Evolutionary conservation across 1,140 invertebrate species (phyloP).

Genomic region (Eubasilissa regina): DNA sequence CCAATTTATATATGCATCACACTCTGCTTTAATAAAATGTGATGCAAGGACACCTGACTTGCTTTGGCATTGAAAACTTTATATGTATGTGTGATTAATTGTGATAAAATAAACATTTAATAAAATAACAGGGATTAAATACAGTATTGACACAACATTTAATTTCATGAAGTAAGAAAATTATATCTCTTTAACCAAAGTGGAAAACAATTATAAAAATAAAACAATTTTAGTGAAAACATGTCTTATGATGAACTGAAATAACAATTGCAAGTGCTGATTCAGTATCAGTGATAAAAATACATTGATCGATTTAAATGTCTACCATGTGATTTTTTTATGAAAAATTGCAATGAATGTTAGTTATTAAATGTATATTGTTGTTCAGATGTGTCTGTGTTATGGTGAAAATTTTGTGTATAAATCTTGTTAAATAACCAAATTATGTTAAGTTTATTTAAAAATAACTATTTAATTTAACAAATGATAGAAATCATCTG

Average conservation of each 20-base stretch:
- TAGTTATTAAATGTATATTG: slow-evolving; percentile 24
- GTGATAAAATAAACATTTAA: slow-evolving; percentile 11
- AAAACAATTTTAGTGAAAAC: background rate
- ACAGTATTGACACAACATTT: background rate
- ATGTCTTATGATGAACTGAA: background rate
- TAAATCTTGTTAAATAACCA: background rate
- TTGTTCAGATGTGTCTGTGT: slow-evolving; percentile 33
- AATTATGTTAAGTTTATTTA: background rate
- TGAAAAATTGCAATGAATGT: slow-evolving; percentile 18
- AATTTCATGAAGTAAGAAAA: too few relatives aligned
- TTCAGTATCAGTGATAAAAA: background rate
- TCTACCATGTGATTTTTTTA: slow-evolving; percentile 23
- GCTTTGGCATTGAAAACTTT: slow-evolving; percentile 20
- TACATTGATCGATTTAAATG: slow-evolving; percentile 22
- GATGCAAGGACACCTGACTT: slow-evolving; percentile 28
- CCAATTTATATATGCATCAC: background rate
- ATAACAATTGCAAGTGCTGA: background rate
- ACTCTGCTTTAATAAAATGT: slow-evolving; percentile 4
- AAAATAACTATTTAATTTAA: too few relatives aligned
- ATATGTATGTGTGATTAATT: slow-evolving; percentile 11
- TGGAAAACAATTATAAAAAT: background rate
- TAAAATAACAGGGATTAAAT: slow-evolving; percentile 10
- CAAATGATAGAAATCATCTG: too few relatives aligned
- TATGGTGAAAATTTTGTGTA: slow-evolving; percentile 28
- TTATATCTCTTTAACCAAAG: background rate